Evolutionary conservation across 2,888 invertebrate genomes (phyloP), one percentile per base, ranked within the genome.

Genomic region (Didymodactylos carnosus): DNA sequence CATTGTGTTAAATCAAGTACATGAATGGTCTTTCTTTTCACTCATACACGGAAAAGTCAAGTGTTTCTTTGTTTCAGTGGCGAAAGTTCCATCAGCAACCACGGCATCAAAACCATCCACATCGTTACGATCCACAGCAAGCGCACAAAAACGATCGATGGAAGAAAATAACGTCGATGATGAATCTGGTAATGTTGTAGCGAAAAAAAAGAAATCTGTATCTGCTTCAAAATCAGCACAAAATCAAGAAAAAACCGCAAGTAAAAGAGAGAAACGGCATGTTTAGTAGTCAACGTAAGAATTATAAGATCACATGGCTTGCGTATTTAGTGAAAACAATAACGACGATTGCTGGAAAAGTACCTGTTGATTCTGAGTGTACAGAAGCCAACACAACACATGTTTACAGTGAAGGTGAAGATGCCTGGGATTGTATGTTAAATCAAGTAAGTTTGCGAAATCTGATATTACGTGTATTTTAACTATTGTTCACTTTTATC

Each of bases 401-500:
- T 35, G 62, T 74, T 35, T 74, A 74, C 27, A 27, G 69, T 10
- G 74, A 74, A 53, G 71, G 53, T 23, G 41, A 62, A 5, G 43
- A 43, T 19, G 35, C 69, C 39, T 74, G 39, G 35, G 75, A 75
- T 49, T 75, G 75, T 39, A 70, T 75, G 75, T 39, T 75, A 6
- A 75, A 75, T 72, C 75, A 75, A 49, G 75, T 75, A 72, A 40
- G 14, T 62, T 4, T 8, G 4, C 2, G 11, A 14, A 14, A 14
- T n/a, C n/a, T n/a, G n/a, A n/a, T n/a, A 8, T 40, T 69, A 19
- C 19, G n/a, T 11, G 23, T 29, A 8, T 2, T 10, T 19, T 4
- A 16, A 39, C 27, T 14, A 72, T 5, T 46, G 23, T 39, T n/a
- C 39, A 19, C 27, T 2, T 23, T 35, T 0, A 8, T n/a, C n/a